Evolutionary conservation across 2,113 vertebrate species (phyloP), one percentile per base, ranked within the genome.

Genomic region (Burhinus bistriatus): DNA sequence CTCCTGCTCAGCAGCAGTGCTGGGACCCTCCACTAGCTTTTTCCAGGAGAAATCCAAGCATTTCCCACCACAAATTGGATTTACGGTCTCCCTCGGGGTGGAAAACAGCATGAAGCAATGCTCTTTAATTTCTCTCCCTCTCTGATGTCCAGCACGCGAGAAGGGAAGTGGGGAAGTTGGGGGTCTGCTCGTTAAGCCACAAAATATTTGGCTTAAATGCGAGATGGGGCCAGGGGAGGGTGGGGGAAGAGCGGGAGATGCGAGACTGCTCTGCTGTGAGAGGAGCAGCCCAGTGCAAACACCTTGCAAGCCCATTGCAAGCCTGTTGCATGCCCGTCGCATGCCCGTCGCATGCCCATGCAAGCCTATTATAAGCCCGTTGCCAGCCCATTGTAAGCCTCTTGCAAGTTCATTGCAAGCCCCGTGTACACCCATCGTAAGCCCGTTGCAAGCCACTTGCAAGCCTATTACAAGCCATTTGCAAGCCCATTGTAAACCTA

Each of bases 11-110:
- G 59, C 29, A 17, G 40, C 15, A 2, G 34, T 0, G 11, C 36
- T 8, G 12, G 49, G 30, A 23, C 5, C 12, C 15, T 23, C 27
- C 1, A 0, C 9, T 10, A 2, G 34, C 0, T 12, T 32, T 40
- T 40, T 64, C 51, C 44, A 11, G 36, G 59, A 51, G 44, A 58
- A 73, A 72, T 49, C 44, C 57, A 47, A 47, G n/a, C 2, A 5
- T 16, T 72, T 80, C 13, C 45, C 45, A 38, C 18, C 45, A 3
- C 14, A 4, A 22, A 8, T 20, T 4, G 23, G 18, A 44, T 34
- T 73, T 36, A 5, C 2, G 52, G 59, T 51, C 36, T 75, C 25
- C 36, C 20, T 9, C 7, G 38, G 32, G 36, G 54, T 36, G 44
- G 62, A 15, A 51, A 51, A 15, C 0, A 1, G 26, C 68, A 4